These are phyloP conservation scores for Hemicentrotus pulcherrimus DNA, from an alignment of 35 echinoderm and acorn worm species.

Conservation along the genomic window DNA sequence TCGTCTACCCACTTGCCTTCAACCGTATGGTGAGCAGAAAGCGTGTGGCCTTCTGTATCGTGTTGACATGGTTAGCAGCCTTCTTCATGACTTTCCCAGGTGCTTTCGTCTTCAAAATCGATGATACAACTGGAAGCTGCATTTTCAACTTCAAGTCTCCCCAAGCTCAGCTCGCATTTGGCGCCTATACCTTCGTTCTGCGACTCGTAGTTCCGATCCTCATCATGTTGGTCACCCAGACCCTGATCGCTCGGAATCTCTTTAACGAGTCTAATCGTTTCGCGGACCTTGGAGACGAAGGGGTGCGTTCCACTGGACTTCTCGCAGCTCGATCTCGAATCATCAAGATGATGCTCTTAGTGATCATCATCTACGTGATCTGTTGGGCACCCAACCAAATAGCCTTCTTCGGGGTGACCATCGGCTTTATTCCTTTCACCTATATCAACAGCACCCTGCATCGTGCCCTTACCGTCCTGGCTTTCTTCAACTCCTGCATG, in stretches of 20 bases:
- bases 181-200: not conserved
- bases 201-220: slow-evolving; percentile 4
- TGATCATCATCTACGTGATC: slow-evolving; percentile 49
- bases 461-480: slow-evolving; percentile 31
- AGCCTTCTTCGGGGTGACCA: slow-evolving; percentile 43
- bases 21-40: not conserved
- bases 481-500: slow-evolving; percentile 56
- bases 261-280: not conserved
- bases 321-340: not conserved
- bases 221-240: slow-evolving; percentile 43
- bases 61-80: slow-evolving; percentile 37
- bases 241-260: not conserved
- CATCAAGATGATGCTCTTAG: slow-evolving; percentile 57
- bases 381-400: slow-evolving; percentile 54
- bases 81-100: not conserved
- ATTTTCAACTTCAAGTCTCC: not conserved
- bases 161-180: not conserved
- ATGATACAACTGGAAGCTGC: not conserved
- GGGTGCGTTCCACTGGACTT: not conserved
- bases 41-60: not conserved
- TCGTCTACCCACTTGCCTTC: slow-evolving; percentile 35
- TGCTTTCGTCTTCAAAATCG: not conserved
- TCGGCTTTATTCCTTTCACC: not conserved
- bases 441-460: slow-evolving; percentile 30
- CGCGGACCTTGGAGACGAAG: not conserved